These are phyloP conservation scores for Drosophila subsilvestris DNA, from an alignment of 2,888 invertebrate genomes.

Conservation along the genomic window DNA sequence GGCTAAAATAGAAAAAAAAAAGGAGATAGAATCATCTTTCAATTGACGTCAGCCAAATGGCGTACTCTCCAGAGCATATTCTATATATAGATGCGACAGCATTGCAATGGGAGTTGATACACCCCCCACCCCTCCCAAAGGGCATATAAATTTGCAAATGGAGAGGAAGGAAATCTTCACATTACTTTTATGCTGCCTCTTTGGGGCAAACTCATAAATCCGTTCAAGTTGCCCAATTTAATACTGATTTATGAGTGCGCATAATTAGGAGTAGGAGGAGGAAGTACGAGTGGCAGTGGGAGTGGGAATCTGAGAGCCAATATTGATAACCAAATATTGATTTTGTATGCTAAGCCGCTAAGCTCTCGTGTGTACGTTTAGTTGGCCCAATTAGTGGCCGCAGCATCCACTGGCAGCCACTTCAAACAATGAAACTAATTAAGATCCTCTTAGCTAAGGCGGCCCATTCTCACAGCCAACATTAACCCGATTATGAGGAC, in stretches of 20 bases:
- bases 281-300: conserved; percentile 15
- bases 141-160: conserved; percentile 36
- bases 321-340: conserved; percentile 30
- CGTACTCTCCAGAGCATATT: conserved; percentile 5
- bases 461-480: neutral
- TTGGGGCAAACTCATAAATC: conserved; percentile 20
- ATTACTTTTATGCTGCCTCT: neutral
- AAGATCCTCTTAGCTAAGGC: conserved; percentile 57
- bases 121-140: conserved; percentile 11
- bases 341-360: neutral
- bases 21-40: conserved; percentile 25
- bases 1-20: neutral
- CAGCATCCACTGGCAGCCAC: conserved; percentile 24
- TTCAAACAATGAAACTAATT: conserved; percentile 73
- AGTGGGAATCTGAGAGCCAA: conserved; percentile 28
- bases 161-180: conserved; percentile 17
- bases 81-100: conserved; percentile 13
- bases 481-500: neutral
- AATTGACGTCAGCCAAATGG: conserved; percentile 30
- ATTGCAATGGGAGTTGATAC: conserved; percentile 18
- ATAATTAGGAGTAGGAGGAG: conserved; percentile 57
- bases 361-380: neutral
- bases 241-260: conserved; percentile 44
- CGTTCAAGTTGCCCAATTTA: conserved; percentile 13
- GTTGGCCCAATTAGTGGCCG: conserved; percentile 45